These are phyloP conservation scores for Thaumetopoea pityocampa DNA, from an alignment of 1,140 invertebrate genomes.

Conservation along the genomic window DNA sequence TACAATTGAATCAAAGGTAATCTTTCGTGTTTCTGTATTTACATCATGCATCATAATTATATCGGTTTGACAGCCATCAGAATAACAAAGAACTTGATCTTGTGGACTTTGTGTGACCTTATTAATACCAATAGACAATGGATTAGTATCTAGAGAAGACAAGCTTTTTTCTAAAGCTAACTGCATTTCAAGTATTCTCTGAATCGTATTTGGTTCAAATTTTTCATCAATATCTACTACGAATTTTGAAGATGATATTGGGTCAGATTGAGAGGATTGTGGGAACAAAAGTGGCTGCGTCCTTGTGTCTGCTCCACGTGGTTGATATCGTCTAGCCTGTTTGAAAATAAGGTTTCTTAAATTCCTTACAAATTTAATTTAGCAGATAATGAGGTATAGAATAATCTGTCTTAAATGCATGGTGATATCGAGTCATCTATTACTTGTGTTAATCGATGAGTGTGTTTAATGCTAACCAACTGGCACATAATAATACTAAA, in stretches of 20 bases:
- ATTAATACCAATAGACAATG: constrained; percentile 56
- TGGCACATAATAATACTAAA: constrained; percentile 20
- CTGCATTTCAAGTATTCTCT: constrained; percentile 66
- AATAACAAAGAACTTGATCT: constrained; percentile 45
- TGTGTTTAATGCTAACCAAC: constrained; percentile 28
- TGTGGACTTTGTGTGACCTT: constrained; percentile 53
- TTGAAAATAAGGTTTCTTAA: constrained; percentile 40
- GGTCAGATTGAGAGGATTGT: constrained; percentile 39
- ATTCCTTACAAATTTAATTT: not conserved
- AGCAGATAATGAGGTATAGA: constrained; percentile 9
- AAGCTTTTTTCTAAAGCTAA: constrained; percentile 54
- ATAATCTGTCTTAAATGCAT: constrained; percentile 19
- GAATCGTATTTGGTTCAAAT: constrained; percentile 38
- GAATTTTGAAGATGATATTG: constrained; percentile 35
- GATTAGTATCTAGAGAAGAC: constrained; percentile 52
- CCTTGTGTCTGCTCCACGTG: constrained; percentile 56
- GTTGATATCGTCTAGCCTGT: constrained; percentile 71
- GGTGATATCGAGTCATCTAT: constrained; percentile 30
- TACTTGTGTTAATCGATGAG: too few species aligned
- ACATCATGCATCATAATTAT: constrained; percentile 56
- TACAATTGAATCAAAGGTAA: constrained; percentile 50
- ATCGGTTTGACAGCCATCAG: constrained; percentile 65
- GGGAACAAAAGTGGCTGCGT: constrained; percentile 42
- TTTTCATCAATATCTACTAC: constrained; percentile 38
- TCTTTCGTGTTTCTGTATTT: constrained; percentile 56